A percentile compares a stretch with the other conserved stretches of the same genome.
Evolutionary conservation across 2,797 vertebrate species (phyloP).

Genomic region (Acanthis flammea): DNA sequence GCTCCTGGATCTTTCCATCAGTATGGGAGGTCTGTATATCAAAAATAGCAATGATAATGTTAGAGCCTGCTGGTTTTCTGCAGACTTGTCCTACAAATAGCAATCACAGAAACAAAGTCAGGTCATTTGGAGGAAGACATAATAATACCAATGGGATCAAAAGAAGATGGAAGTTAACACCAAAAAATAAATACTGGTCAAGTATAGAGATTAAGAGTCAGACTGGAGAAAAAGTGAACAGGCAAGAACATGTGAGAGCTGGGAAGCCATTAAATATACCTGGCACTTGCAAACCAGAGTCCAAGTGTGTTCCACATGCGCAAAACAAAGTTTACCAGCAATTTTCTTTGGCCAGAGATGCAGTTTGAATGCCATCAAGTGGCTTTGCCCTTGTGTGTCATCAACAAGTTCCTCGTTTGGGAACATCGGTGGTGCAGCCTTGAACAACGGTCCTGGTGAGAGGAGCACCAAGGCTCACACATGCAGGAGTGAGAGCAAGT

Average conservation of each 20-base stretch:
- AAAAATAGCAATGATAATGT: not conserved
- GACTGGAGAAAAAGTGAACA: not conserved
- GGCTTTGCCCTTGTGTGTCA: not conserved
- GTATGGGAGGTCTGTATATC: not conserved
- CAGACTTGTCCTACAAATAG: not conserved
- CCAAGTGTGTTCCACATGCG: not conserved
- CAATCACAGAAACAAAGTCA: not conserved
- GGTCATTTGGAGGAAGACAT: not conserved
- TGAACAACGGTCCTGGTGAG: not conserved
- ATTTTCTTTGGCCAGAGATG: not conserved
- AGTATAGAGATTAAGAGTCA: not conserved
- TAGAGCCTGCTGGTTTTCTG: not conserved
- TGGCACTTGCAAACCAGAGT: not conserved
- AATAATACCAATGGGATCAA: not conserved
- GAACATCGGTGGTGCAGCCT: not conserved
- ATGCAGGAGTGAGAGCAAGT: not conserved
- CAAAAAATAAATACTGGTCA: not conserved
- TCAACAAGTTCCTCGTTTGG: not conserved
- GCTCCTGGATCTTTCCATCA: not conserved
- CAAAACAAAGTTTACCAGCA: not conserved
- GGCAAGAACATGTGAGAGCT: not conserved
- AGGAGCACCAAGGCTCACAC: not conserved
- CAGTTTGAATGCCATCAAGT: not conserved
- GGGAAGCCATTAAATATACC: not conserved
- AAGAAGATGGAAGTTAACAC: not conserved